Percentiles rank a stretch among this genome's conserved stretches.
Evolutionary conservation across 2,113 vertebrate genomes (phyloP).

Genomic region (Chaetura pelagica): DNA sequence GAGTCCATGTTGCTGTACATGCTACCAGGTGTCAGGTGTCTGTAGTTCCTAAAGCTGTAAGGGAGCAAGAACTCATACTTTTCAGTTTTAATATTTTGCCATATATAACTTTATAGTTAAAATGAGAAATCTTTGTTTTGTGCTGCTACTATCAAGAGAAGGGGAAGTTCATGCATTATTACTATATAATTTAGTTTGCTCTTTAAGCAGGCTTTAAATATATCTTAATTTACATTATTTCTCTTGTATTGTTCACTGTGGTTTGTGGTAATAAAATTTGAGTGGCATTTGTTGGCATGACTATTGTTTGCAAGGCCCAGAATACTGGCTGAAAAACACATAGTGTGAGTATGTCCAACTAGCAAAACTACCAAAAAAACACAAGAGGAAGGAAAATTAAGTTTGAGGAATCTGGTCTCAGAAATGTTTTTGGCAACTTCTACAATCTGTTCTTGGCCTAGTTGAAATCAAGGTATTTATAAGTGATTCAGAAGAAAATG

Average conservation of each 20-base stretch:
- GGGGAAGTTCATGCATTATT: neutral
- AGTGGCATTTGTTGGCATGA: neutral
- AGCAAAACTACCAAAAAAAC: neutral
- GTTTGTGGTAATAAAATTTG: neutral
- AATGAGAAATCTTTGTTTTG: neutral
- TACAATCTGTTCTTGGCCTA: neutral
- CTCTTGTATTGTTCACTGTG: neutral
- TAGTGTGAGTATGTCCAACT: neutral
- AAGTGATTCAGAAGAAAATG: neutral
- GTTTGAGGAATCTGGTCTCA: neutral
- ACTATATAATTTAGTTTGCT: neutral
- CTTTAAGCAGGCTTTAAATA: neutral
- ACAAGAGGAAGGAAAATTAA: neutral
- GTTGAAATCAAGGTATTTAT: neutral
- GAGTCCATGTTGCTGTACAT: neutral
- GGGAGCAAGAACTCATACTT: neutral
- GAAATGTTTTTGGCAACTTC: neutral
- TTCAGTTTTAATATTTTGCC: neutral
- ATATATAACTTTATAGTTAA: neutral
- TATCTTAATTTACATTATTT: neutral
- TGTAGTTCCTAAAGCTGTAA: neutral
- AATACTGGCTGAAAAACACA: neutral
- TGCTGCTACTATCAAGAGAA: neutral
- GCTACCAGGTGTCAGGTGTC: neutral
- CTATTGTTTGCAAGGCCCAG: fast-evolving